Base-by-base conservation (phyloP, 2,888 invertebrate species). In the Hydraecia micacea region DNA sequence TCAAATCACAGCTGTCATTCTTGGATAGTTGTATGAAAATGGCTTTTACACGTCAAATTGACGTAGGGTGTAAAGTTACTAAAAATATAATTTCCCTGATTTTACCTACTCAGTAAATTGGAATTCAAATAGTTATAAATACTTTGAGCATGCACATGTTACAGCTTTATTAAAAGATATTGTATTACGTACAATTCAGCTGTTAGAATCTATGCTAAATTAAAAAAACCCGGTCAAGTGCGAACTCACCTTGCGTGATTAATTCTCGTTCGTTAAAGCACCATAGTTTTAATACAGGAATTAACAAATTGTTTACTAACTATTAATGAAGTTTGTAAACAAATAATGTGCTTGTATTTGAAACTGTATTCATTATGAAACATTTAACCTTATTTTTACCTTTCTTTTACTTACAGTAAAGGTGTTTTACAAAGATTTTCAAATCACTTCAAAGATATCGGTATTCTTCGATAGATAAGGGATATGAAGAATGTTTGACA, bases 261-360 rank as follows among this genome's bases (percentile, higher is more conserved):
- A 79, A 65, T 71, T 67, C 70, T 68, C 71, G 72, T 87, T 85
- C 66, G 71, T 83, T 83, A 80, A 68, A 75, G 36, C 58, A 63
- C 49, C 77, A 81, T 79, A 87, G 80, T 88, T 88, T 86, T 72
- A 85, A 82, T 75, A 87, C 77, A 73, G 49, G 66, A 71, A 77
- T 85, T 81, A 73, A 81, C 74, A 87, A 87, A 88, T 88, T 86
- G 83, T 88, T 87, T 74, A 86, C 69, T 39, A 80, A 86, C 77
- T 87, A 77, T 69, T 65, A 76, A 73, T 75, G 73, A 75, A 82
- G 66, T 88, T 88, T 79, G 69, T 82, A 60, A 86, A 81, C 80
- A 84, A 77, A 68, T 74, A 69, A 77, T 80, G 73, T 81, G 36
- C 81, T 80, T 77, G 81, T 80, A 58, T 71, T 72, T 78, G 60